Evolutionary conservation across 2,888 invertebrate genomes (phyloP), one percentile per base, ranked within the genome.

Genomic region (Lasioglossum morio): DNA sequence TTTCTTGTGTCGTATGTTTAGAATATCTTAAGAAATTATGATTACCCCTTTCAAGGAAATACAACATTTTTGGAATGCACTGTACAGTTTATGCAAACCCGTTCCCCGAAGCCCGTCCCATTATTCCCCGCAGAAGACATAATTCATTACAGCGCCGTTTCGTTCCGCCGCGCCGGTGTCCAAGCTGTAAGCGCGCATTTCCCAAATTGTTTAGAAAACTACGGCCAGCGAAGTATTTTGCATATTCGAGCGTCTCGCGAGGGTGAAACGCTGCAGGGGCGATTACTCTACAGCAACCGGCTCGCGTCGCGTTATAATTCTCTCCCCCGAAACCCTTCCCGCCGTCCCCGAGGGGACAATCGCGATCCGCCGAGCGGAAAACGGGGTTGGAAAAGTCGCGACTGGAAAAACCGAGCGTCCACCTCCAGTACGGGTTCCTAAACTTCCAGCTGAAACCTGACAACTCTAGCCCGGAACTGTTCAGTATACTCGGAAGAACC

Each of bases 231-330:
- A 30, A 66, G 53, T 70, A 30, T 75, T 86, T 86, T 86, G 79
- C 86, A 82, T 79, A 85, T 77, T 75, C 85, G 66, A 46, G 23
- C 81, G 73, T 63, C 69, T 70, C 16, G n/a, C 34, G 30, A 37
- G 37, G 63, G 57, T 77, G 16, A 73, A 30, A 16, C 53, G 70
- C n/a, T n/a, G 84, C 72, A 74, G 46, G 82, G 80, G 37, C 79
- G 89, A 87, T 89, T 88, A 89, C 82, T 84, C 81, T 77, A 72
- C 77, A 63, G 76, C 73, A 57, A 78, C 82, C 57, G 73, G 77
- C 74, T 74, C 79, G 37, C 60, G 77, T 70, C 72, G 74, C 78
- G 81, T 79, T 78, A 89, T 86, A 87, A 88, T 89, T 87, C 77
- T 82, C 53, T 34, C 19, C 10, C n/a, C 76, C 40, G 63, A 37